Evolutionary conservation across 2,797 vertebrate genomes (phyloP), one percentile per base, ranked within the genome.

Genomic region (Limnodromus scolopaceus): DNA sequence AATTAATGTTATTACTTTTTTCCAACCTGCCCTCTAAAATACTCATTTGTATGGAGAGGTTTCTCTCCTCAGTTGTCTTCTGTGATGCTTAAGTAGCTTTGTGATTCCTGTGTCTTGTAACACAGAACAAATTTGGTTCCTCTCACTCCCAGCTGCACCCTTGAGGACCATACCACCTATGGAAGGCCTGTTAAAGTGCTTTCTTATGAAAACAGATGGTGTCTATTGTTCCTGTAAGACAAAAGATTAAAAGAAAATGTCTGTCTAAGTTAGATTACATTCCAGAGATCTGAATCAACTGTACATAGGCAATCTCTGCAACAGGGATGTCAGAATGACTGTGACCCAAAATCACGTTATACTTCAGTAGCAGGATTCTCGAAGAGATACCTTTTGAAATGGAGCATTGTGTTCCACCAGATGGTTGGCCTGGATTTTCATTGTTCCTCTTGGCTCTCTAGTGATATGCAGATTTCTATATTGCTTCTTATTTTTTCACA

Each of bases 371-470:
- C 64, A 80, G 64, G 82, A 76, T 90, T 93, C 80, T 93, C 30
- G 6, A 81, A 38, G 84, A 93, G 78, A 84, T 32, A 60, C 53
- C 27, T 55, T 60, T 76, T 94, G 92, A 96, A 96, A 87, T 3
- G 72, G 70, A 92, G 38, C 71, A 69, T 64, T 84, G 87, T 87
- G 79, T 77, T 77, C 55, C 48, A 61, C 76, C 93, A 95, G 95
- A 89, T 92, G 91, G 81, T 89, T 94, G 84, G 61, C 66, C 72
- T 87, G 92, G 61, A 53, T 92, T 87, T 61, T 83, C 71, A 64
- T 79, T 93, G 89, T 93, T 91, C 87, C 48, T 85, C 60, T 70
- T 92, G 72, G n/a, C 85, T 81, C 76, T 94, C 75, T n/a, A 19
- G 72, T 68, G 92, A 83, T 36, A 89, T 27, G 82, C 70, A 82